phyloP scores from a whole-genome alignment of 2,888 invertebrate genomes.

The Tuta absoluta region DNA sequence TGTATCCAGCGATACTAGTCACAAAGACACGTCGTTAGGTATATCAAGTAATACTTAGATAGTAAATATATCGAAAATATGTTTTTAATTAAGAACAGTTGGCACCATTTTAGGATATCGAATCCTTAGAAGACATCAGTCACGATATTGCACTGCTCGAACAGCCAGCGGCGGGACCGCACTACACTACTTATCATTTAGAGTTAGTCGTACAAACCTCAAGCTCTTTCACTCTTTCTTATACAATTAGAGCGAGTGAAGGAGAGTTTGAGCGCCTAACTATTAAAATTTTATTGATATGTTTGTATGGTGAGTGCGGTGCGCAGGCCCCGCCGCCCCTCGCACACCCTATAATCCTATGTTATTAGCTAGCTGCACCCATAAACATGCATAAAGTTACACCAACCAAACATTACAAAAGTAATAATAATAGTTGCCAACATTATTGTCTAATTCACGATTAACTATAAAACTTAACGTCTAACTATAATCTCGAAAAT shows the following conservation, averaged over 20 bases:
- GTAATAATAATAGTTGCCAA: constrained; percentile 65
- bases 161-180: constrained; percentile 13
- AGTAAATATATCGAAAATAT: constrained; percentile 45
- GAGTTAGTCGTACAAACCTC: constrained; percentile 12
- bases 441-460: constrained; percentile 64
- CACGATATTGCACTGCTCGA: constrained; percentile 40
- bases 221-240: not conserved
- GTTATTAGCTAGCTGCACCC: constrained; percentile 62
- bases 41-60: constrained; percentile 48
- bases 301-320: not conserved
- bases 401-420: constrained; percentile 49
- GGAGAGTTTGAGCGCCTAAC: not conserved
- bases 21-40: constrained; percentile 36
- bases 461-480: constrained; percentile 69
- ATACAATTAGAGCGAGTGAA: not conserved
- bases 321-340: constrained; percentile 10
- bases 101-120: constrained; percentile 47
- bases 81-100: constrained; percentile 42
- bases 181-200: constrained; percentile 20
- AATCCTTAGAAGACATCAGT: constrained; percentile 32
- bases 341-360: constrained; percentile 41
- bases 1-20: constrained; percentile 32
- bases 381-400: constrained; percentile 55
- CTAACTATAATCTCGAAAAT: constrained; percentile 79
- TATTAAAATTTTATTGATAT: not conserved